A percentile compares a stretch with the other conserved stretches of the same genome.
Evolutionary conservation across 2,797 vertebrate species (phyloP).

Genomic region (Austrolebias charrua): DNA sequence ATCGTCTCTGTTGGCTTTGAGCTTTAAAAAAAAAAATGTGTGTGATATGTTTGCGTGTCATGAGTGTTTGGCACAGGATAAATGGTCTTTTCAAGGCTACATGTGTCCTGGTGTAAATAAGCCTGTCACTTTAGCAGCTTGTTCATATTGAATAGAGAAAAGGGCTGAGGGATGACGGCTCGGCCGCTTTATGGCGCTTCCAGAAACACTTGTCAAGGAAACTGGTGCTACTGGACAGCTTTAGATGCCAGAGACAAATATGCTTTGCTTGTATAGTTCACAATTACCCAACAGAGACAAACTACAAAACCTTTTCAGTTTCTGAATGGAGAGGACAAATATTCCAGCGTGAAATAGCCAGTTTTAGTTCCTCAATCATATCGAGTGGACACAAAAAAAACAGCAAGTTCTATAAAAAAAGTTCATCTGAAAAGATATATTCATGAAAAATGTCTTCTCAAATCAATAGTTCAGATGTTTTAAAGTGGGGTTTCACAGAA

Average conservation of each 20-base stretch:
- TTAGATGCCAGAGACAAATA: constrained; percentile 42
- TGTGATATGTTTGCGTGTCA: constrained; percentile 39
- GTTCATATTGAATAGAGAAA: constrained; percentile 63
- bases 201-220: constrained; percentile 67
- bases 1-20: constrained; percentile 34
- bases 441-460: too few species aligned
- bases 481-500: too few species aligned
- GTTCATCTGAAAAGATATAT: background rate
- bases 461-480: too few species aligned
- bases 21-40: too few species aligned
- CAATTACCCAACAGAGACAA: constrained; percentile 55
- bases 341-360: constrained; percentile 1
- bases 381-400: constrained; percentile 9
- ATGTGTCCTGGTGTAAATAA: constrained; percentile 68
- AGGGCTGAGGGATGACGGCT: constrained; percentile 53
- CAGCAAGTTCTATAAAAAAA: background rate
- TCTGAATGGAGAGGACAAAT: background rate
- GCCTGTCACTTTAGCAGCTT: constrained; percentile 62
- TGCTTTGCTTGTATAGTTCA: constrained; percentile 56
- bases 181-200: constrained; percentile 57
- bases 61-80: constrained; percentile 41
- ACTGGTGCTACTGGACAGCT: constrained; percentile 50
- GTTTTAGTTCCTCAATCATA: constrained; percentile 5
- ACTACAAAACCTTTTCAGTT: constrained; percentile 10
- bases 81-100: constrained; percentile 58